These are phyloP conservation scores for Gobio occitaniae DNA, from an alignment of 2,797 vertebrate genomes.

Conservation along the genomic window DNA sequence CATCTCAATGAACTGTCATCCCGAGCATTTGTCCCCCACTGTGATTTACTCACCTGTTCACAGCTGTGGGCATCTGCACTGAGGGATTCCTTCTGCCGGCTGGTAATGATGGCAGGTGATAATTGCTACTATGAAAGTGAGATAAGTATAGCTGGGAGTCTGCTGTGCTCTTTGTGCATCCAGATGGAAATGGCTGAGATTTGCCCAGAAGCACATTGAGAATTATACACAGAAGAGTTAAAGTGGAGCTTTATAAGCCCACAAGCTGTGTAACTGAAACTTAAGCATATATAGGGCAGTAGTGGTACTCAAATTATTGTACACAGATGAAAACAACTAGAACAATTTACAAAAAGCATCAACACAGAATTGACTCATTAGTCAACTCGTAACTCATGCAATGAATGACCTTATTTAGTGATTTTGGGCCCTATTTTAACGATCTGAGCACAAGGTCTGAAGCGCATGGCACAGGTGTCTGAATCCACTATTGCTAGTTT, in stretches of 20 bases:
- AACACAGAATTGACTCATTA: too few relatives aligned
- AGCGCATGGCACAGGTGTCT: too few relatives aligned
- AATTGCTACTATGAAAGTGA: conserved; percentile 73
- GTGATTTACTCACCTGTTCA: conserved; percentile 70
- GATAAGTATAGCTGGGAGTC: conserved; percentile 75
- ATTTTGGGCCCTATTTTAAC: too few relatives aligned
- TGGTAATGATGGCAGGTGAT: conserved; percentile 72
- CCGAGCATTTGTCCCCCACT: conserved; percentile 45
- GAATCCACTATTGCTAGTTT: too few relatives aligned
- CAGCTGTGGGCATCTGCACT: conserved; percentile 68
- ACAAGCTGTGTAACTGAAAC: conserved; percentile 74
- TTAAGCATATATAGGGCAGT: conserved; percentile 70
- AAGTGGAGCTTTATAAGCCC: conserved; percentile 73
- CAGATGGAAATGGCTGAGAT: conserved; percentile 19
- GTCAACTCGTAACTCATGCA: not conserved
- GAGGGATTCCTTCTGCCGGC: conserved; percentile 68
- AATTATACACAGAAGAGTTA: conserved; percentile 61
- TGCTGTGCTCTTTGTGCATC: conserved; percentile 55
- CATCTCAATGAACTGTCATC: conserved; percentile 65
- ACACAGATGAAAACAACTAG: conserved; percentile 43
- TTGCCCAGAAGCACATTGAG: conserved; percentile 14
- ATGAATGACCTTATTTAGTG: not conserved
- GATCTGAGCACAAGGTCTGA: too few relatives aligned
- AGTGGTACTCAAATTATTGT: conserved; percentile 73
- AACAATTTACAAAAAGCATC: not conserved